These are phyloP conservation scores for Cephalopachus bancanus DNA, from an alignment of 2,797 vertebrate genomes.

Conservation along the genomic window DNA sequence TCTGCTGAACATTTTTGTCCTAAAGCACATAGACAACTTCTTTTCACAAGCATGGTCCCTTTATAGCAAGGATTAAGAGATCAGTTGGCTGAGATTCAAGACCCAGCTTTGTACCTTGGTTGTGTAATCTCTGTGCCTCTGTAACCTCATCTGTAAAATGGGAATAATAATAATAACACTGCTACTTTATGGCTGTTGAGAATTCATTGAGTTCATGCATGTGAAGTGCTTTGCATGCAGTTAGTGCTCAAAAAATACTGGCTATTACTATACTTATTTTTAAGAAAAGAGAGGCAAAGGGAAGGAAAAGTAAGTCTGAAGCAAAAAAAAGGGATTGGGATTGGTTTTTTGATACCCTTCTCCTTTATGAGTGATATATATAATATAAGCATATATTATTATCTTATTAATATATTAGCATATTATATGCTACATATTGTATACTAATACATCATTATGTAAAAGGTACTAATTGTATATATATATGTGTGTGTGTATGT, in stretches of 20 bases:
- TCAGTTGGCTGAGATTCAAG: neutral
- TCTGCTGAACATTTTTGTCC: neutral
- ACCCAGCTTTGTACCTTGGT: neutral
- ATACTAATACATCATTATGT: neutral
- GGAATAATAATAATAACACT: neutral
- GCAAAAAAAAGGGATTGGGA: neutral
- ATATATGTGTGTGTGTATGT: neutral
- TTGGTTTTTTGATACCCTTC: neutral
- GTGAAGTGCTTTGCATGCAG: neutral
- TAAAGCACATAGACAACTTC: neutral
- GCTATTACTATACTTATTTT: neutral
- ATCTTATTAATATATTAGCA: neutral
- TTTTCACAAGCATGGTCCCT: neutral
- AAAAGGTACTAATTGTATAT: neutral
- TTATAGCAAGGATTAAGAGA: neutral
- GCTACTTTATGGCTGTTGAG: neutral
- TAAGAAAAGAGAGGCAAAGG: neutral
- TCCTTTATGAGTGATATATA: neutral
- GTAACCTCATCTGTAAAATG: conserved; percentile 30
- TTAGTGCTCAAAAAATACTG: neutral
- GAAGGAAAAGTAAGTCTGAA: neutral
- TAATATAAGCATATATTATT: neutral
- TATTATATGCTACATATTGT: neutral
- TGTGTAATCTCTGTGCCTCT: neutral
- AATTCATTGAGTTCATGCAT: neutral